These are phyloP conservation scores for Drosophila kanapiae DNA, from an alignment of 1,140 invertebrate species.

Conservation along the genomic window DNA sequence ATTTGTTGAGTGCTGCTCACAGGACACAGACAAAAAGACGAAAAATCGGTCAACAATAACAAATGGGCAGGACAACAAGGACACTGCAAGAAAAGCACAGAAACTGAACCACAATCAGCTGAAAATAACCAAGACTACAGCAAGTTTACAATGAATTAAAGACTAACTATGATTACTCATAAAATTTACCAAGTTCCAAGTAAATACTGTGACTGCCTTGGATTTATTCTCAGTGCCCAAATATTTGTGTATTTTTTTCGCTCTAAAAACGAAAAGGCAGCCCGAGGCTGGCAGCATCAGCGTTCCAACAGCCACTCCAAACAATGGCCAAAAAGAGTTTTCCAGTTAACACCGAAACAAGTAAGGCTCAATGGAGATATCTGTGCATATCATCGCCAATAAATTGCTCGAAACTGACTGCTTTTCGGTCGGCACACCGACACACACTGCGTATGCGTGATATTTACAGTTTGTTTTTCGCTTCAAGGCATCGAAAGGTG, in stretches of 20 bases:
- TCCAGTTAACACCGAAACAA: conserved; percentile 8
- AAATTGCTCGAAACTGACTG: conserved; percentile 43
- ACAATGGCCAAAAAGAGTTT: conserved; percentile 17
- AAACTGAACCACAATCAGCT: no score
- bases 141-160: no score
- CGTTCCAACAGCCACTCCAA: not conserved
- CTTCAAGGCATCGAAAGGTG: conserved; percentile 21
- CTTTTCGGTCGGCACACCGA: conserved; percentile 34
- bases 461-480: conserved; percentile 15
- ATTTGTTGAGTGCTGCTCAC: conserved; percentile 38
- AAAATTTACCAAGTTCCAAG: no score
- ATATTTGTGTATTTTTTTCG: conserved; percentile 13
- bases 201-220: no score
- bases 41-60: conserved; percentile 15
- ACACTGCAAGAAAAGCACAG: conserved; percentile 1
- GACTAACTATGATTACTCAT: no score
- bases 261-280: not conserved
- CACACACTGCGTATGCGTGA: conserved; percentile 47
- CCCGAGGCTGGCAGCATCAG: not conserved
- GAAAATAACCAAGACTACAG: no score
- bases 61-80: conserved; percentile 11
- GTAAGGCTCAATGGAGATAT: conserved; percentile 39
- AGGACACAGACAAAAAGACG: not conserved
- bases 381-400: conserved; percentile 55
- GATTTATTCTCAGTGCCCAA: conserved; percentile 1